Evolutionary conservation across 1,140 invertebrate genomes (phyloP).

Genomic region (Heliothis subflexa): DNA sequence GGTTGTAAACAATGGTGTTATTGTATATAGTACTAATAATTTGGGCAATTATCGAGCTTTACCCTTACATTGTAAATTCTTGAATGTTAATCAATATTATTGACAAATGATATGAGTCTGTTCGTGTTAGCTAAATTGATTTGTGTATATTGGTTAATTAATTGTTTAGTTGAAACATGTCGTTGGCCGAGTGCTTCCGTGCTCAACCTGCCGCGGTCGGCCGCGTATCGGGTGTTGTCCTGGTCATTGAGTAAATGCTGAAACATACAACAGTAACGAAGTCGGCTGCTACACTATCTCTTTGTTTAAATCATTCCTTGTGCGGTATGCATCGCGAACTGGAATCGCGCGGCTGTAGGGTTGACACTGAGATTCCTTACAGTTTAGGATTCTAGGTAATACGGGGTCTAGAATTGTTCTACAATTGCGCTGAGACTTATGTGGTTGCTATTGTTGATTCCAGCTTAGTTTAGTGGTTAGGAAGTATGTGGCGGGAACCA

Average conservation of each 20-base stretch:
- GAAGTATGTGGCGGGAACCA: no score
- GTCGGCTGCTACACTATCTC: neutral
- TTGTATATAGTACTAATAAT: constrained; percentile 42
- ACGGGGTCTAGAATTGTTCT: no score
- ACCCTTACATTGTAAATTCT: constrained; percentile 40
- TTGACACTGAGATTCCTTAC: neutral
- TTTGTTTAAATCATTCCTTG: constrained; percentile 18
- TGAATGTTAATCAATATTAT: constrained; percentile 38
- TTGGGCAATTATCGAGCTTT: constrained; percentile 47
- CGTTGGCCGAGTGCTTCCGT: no score
- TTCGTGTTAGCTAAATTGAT: constrained; percentile 8
- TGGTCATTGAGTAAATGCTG: no score
- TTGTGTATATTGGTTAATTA: neutral
- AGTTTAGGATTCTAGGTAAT: neutral
- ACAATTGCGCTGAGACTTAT: no score
- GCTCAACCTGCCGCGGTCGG: no score
- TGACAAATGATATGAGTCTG: neutral
- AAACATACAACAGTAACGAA: neutral
- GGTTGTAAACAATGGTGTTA: constrained; percentile 22
- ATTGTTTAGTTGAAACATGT: no score
- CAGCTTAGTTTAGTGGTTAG: no score
- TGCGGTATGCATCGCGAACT: neutral
- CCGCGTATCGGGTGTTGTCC: no score
- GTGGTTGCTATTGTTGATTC: no score
- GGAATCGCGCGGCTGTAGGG: neutral